Evolutionary conservation across 1,140 invertebrate species (phyloP), one percentile per base, ranked within the genome.

Genomic region (Drosophila ohnishii): DNA sequence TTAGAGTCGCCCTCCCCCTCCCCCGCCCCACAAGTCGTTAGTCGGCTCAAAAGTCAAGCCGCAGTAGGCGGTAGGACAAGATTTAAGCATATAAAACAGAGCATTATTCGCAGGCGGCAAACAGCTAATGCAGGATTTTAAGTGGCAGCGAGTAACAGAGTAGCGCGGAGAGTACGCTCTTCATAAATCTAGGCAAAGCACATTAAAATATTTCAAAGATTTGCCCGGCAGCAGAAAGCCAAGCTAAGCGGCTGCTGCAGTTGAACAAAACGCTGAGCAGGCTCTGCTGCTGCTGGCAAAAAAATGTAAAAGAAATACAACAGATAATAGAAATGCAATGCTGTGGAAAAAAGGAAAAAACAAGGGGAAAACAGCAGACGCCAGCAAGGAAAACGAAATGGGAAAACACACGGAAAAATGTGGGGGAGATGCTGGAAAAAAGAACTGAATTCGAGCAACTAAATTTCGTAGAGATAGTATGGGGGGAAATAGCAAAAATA

Each of bases 151-250:
- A 40, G 28, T 34, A 53, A 45, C 34, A 30, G 42, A 35, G 65
- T 10, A 16, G 30, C 11, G 5, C 10, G 2, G 25, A 48, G 34
- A 62, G 28, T 40, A 14, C 40, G 35, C 65, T 70, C 75, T 62
- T 56, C 74, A 77, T 77, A 77, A 77, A 77, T 77, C 75, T 39
- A 51, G 53, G 56, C 57, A 70, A 76, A 63, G 74, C 58, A 77
- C 75, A 77, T 77, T 77, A 77, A 77, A 76, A 77, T 77, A 76
- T 77, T 77, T 77, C 73, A 77, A 77, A 77, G 75, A 77, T 77
- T 77, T 69, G 51, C 35, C 44, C 57, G 30, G 34, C 50, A 74
- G 50, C 30, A 25, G 56, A 28, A 32, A 59, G 45, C 34, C 13
- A 47, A 44, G 57, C 13, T 70, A 70, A 75, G 74, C 74, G 72